Evolutionary conservation across 1,140 invertebrate genomes (phyloP).

Genomic region (Pachypeltis micranthus): DNA sequence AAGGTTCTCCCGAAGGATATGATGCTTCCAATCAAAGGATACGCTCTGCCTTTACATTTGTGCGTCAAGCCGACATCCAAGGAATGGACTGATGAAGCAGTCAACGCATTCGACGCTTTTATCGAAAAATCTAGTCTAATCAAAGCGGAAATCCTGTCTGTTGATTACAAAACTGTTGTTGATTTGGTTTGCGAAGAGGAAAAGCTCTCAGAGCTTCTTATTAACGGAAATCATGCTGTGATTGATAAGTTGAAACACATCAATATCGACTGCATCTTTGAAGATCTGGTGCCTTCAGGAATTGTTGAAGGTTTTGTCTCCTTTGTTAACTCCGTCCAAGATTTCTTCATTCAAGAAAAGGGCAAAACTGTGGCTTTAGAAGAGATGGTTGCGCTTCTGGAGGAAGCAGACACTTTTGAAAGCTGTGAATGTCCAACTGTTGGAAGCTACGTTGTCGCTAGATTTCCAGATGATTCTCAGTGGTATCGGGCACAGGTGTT

Average conservation of each 20-base stretch:
- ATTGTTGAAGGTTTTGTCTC: constrained; percentile 34
- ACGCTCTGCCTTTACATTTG: constrained; percentile 48
- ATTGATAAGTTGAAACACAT: neutral
- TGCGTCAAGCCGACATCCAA: constrained; percentile 48
- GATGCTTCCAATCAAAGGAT: constrained; percentile 37
- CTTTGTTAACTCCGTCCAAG: constrained; percentile 42
- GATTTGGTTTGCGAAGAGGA: constrained; percentile 18
- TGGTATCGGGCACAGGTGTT: constrained; percentile 56
- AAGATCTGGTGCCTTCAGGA: neutral
- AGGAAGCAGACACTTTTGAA: constrained; percentile 5
- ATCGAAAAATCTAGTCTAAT: constrained; percentile 35
- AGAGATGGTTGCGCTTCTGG: constrained; percentile 40
- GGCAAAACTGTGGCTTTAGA: constrained; percentile 41
- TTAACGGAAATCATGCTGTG: constrained; percentile 16
- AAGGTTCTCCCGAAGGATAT: constrained; percentile 42
- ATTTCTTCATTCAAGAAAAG: constrained; percentile 53
- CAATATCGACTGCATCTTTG: neutral
- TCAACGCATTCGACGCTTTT: constrained; percentile 43
- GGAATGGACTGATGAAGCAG: constrained; percentile 52
- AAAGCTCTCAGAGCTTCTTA: constrained; percentile 17
- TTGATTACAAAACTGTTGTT: constrained; percentile 21
- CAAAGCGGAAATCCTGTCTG: constrained; percentile 32
- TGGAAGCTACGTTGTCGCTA: constrained; percentile 48
- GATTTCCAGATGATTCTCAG: constrained; percentile 46
- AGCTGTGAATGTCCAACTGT: neutral